Base-by-base conservation (phyloP, 2,113 vertebrate species). In the Brachypodius melanocephalos region DNA sequence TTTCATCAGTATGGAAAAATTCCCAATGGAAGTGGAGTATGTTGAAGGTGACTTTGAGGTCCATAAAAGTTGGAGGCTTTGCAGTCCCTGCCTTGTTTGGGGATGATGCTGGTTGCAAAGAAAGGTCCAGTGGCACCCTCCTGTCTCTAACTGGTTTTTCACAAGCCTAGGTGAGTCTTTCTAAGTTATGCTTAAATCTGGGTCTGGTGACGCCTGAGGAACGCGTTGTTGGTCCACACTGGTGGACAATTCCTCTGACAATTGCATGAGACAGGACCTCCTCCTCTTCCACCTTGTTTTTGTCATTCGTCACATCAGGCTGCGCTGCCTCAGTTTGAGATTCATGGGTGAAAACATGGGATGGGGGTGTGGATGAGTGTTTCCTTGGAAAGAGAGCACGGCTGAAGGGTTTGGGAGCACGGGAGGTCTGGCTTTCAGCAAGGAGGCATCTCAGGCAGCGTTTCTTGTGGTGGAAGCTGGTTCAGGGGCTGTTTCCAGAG, bases 161-260 rank as follows among this genome's bases (percentile, higher is more conserved):
- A 9, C 29, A 36, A 45, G 14, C 26, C 34, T 17, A 4, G 17
- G 6, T 48, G 49, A 40, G 14, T 59, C 67, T 88, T 49, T 26
- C 12, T 55, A 42, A 69, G 31, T 29, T 54, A 3, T n/a, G 20
- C 19, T n/a, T 49, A 45, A 48, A 4, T 5, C 46, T 67, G 51
- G 19, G 29, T 22, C 57, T 0, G 9, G 18, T 21, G 36, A n/a
- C 40, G 32, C 10, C 18, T 38, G 22, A n/a, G 40, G 57, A 74
- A 71, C 0, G 0, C 10, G 15, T 8, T 31, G 5, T 13, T 48
- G 25, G 43, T 48, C 57, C 48, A 14, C 5, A 3, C 8, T 29
- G 36, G 8, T 45, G 32, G 46, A 21, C 38, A 38, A 38, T 38
- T 38, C 38, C 9, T 25, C 42, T 58, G 6, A 22, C 6, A 8